Conservation (phyloP, 2,113 vertebrate genomes). For the Odobenus rosmarus region DNA sequence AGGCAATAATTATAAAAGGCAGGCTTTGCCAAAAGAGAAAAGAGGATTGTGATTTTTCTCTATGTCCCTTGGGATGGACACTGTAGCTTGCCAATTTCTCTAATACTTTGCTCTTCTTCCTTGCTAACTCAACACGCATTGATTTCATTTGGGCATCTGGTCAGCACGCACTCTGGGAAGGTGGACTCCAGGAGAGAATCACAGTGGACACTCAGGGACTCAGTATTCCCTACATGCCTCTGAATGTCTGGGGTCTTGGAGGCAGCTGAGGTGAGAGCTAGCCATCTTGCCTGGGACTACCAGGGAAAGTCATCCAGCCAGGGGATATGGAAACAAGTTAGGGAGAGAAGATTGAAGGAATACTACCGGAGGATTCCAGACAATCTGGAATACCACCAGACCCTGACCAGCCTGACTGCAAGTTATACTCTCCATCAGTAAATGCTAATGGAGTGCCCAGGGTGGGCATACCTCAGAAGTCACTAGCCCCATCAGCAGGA, state of each 20-base stretch:
- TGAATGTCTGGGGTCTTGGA: background rate
- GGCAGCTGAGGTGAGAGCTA: background rate
- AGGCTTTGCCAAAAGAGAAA: background rate
- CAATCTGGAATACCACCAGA: background rate
- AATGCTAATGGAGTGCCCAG: too few species aligned
- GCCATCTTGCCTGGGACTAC: too few species aligned
- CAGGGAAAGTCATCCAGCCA: background rate
- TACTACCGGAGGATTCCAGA: too few species aligned
- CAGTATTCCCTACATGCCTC: background rate
- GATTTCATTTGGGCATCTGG: background rate
- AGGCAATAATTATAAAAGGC: background rate
- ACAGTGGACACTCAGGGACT: too few species aligned
- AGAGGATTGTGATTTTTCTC: background rate
- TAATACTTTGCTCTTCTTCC: background rate
- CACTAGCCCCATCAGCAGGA: rapidly evolving
- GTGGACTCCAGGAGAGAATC: background rate
- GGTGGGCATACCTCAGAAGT: background rate
- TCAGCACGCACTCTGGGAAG: background rate
- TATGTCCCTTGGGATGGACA: background rate
- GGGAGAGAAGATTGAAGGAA: background rate
- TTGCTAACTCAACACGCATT: background rate
- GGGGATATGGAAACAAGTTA: background rate
- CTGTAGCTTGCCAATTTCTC: background rate
- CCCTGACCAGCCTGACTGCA: background rate
- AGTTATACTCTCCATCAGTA: background rate